phyloP scores from a whole-genome alignment of 2,797 vertebrate species.

The Simalia tracyae region DNA sequence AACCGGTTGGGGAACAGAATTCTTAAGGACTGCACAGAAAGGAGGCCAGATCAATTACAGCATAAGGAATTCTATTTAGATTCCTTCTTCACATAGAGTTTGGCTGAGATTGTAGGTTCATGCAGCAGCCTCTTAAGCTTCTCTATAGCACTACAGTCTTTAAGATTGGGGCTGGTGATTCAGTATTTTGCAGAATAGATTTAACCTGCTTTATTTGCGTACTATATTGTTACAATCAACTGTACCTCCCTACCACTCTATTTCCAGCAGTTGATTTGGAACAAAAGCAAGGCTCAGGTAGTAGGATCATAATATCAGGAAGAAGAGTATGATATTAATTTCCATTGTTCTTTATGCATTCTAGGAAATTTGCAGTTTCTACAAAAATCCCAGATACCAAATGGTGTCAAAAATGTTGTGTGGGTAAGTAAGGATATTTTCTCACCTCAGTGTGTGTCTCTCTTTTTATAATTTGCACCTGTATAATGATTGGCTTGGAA shows the following conservation, averaged over 20 bases:
- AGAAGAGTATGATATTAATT: neutral
- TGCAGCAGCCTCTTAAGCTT: too few species aligned
- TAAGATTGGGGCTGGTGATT: neutral
- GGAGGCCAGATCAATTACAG: neutral
- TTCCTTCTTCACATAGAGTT: neutral
- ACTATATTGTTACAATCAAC: neutral
- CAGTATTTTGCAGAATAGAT: neutral
- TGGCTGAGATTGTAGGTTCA: neutral
- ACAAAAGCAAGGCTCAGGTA: neutral
- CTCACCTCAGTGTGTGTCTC: neutral
- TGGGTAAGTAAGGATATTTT: slow-evolving; percentile 81
- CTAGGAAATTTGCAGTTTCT: slow-evolving; percentile 94
- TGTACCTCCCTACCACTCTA: neutral
- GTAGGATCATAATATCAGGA: neutral
- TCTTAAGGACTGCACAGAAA: neutral
- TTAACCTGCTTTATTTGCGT: neutral
- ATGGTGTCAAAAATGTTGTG: slow-evolving; percentile 97
- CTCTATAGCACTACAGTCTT: neutral
- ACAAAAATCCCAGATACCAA: slow-evolving; percentile 99
- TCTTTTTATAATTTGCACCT: neutral
- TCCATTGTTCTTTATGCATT: slow-evolving; percentile 51
- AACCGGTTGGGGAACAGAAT: neutral
- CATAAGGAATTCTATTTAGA: neutral
- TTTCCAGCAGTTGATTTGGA: neutral
- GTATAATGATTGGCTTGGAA: neutral